phyloP scores from a whole-genome alignment of 2,888 invertebrate species.

The Himalopsyche tibetana region DNA sequence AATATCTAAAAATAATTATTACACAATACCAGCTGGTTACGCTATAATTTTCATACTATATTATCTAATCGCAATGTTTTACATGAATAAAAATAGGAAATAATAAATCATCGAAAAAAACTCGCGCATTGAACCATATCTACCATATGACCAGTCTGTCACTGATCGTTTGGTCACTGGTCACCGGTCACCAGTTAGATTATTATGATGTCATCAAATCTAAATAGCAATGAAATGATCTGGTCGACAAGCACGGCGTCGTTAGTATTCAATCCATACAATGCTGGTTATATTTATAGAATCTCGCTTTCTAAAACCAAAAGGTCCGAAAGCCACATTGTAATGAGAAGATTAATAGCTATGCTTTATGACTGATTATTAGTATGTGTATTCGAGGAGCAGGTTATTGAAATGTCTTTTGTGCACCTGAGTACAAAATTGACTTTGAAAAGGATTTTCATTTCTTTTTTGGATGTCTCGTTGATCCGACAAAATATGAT shows the following conservation, averaged over 20 bases:
- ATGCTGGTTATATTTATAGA: conserved; percentile 11
- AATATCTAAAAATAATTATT: neutral
- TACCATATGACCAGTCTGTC: conserved; percentile 13
- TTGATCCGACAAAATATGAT: too few species aligned
- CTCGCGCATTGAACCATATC: neutral
- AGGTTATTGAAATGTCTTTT: too few species aligned
- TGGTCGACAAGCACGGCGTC: neutral
- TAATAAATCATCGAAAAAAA: conserved; percentile 12
- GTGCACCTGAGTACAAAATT: too few species aligned
- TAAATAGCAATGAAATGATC: conserved; percentile 39
- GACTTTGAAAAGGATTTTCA: too few species aligned
- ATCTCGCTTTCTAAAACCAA: neutral
- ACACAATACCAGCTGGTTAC: neutral
- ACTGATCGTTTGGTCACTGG: conserved; percentile 3
- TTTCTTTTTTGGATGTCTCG: too few species aligned
- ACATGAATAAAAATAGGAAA: neutral
- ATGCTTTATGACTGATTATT: too few species aligned
- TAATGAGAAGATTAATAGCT: too few species aligned
- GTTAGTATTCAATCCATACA: conserved; percentile 14
- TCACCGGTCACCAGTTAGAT: conserved; percentile 17
- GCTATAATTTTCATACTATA: neutral
- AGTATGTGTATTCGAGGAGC: too few species aligned
- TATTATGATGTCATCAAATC: conserved; percentile 22
- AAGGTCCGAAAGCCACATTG: too few species aligned
- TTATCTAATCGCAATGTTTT: neutral